Evolutionary conservation across 1,140 invertebrate genomes (phyloP).

Genomic region (Drosophila nannoptera): DNA sequence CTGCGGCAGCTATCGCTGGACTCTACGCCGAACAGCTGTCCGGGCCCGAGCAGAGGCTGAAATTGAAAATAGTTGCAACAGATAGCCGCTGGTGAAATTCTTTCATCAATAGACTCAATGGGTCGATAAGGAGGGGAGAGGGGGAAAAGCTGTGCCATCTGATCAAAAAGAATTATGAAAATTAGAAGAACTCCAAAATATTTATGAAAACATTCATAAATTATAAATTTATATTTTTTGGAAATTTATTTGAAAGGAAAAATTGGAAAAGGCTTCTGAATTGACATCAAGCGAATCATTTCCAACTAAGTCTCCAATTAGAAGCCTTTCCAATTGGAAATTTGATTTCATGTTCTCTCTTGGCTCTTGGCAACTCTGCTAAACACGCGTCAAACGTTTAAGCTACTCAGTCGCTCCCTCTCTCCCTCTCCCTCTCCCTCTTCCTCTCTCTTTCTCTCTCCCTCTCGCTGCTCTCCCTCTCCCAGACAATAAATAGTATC

Average conservation of each 20-base stretch:
- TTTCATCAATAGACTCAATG: conserved; percentile 59
- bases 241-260: not conserved
- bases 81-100: conserved; percentile 63
- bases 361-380: conserved; percentile 42
- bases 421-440: not conserved
- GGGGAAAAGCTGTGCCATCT: too few species aligned
- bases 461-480: conserved; percentile 36
- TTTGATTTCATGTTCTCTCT: not conserved
- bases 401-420: not conserved
- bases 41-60: conserved; percentile 20
- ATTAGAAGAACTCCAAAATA: too few species aligned
- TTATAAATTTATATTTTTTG: too few species aligned
- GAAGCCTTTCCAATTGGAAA: too few species aligned
- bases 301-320: too few species aligned
- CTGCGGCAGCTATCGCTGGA: conserved; percentile 10
- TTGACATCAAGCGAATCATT: too few species aligned
- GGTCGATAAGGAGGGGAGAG: not conserved
- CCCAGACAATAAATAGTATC: conserved; percentile 75
- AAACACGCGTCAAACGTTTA: conserved; percentile 33
- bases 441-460: not conserved
- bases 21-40: conserved; percentile 25
- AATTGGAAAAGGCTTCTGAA: not conserved
- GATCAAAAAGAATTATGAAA: too few species aligned
- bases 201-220: too few species aligned
- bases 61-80: conserved; percentile 67